Conservation (phyloP, 2,888 invertebrate species). For the Eupithecia inturbata region DNA sequence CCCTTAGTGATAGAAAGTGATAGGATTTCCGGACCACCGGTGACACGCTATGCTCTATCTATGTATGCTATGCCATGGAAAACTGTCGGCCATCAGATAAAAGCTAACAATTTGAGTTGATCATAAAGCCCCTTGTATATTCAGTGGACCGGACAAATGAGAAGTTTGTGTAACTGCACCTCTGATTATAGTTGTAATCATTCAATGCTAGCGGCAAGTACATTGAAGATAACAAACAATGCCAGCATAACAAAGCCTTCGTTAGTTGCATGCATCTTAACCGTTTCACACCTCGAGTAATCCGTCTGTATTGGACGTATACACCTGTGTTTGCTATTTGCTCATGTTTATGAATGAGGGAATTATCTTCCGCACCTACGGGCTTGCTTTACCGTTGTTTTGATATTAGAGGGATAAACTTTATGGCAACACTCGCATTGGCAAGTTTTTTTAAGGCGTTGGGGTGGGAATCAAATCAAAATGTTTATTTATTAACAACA, state of each 20-base stretch:
- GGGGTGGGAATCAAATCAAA: not conserved
- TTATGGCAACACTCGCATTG: not conserved
- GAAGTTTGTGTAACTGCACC: conserved; percentile 24
- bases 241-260: conserved; percentile 35
- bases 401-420: not conserved
- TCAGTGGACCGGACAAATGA: not conserved
- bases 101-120: not conserved
- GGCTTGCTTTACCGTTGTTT: conserved; percentile 31
- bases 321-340: conserved; percentile 42
- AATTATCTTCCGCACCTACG: conserved; percentile 41
- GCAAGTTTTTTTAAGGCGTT: not conserved
- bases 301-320: conserved; percentile 42
- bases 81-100: not conserved
- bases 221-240: conserved; percentile 10
- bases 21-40: conserved; percentile 1
- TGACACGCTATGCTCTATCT: conserved; percentile 7
- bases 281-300: conserved; percentile 49
- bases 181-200: conserved; percentile 38
- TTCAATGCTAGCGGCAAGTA: conserved; percentile 41
- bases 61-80: not conserved
- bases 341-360: conserved; percentile 47
- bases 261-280: conserved; percentile 43
- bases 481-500: not conserved
- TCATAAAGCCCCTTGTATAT: conserved; percentile 12
- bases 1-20: not conserved